These are phyloP conservation scores for Cyprinodon variegatus DNA, from an alignment of 2,113 vertebrate genomes.

Conservation along the genomic window DNA sequence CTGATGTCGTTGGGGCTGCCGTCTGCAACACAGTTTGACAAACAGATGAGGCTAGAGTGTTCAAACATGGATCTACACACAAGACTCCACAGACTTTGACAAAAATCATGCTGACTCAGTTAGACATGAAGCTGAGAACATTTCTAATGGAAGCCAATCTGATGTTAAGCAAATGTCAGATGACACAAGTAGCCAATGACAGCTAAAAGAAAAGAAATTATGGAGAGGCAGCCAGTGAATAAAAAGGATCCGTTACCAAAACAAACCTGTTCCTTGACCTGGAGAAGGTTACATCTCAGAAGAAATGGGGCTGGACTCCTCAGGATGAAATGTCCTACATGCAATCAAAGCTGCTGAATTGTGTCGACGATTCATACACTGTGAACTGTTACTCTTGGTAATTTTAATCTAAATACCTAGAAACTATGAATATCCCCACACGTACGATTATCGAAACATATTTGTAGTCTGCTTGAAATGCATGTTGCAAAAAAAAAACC, in stretches of 20 bases:
- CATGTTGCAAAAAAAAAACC: too few species aligned
- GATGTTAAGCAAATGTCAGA: slow-evolving; percentile 65
- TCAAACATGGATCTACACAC: slow-evolving; percentile 55
- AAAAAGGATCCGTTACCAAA: slow-evolving; percentile 32
- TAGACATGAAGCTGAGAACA: slow-evolving; percentile 52
- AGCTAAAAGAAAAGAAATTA: slow-evolving; percentile 48
- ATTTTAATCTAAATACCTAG: slow-evolving; percentile 3
- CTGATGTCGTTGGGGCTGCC: slow-evolving; percentile 86
- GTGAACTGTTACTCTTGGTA: slow-evolving; percentile 19
- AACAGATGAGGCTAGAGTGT: slow-evolving; percentile 76
- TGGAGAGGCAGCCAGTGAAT: slow-evolving; percentile 61
- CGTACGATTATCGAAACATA: not conserved
- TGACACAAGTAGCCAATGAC: slow-evolving; percentile 57
- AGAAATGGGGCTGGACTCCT: not conserved
- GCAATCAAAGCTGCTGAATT: slow-evolving; percentile 39
- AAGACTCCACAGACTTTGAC: slow-evolving; percentile 28
- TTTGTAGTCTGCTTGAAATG: not conserved
- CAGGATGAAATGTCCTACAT: slow-evolving; percentile 19
- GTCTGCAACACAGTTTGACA: slow-evolving; percentile 88
- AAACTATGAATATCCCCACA: too few species aligned
- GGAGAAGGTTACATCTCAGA: slow-evolving; percentile 30
- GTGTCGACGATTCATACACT: slow-evolving; percentile 60
- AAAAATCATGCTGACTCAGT: slow-evolving; percentile 57
- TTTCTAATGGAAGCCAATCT: slow-evolving; percentile 64
- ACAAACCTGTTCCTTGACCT: slow-evolving; percentile 58